Evolutionary conservation across 2,797 vertebrate genomes (phyloP), one percentile per base, ranked within the genome.

Genomic region (Poecilia wingei): DNA sequence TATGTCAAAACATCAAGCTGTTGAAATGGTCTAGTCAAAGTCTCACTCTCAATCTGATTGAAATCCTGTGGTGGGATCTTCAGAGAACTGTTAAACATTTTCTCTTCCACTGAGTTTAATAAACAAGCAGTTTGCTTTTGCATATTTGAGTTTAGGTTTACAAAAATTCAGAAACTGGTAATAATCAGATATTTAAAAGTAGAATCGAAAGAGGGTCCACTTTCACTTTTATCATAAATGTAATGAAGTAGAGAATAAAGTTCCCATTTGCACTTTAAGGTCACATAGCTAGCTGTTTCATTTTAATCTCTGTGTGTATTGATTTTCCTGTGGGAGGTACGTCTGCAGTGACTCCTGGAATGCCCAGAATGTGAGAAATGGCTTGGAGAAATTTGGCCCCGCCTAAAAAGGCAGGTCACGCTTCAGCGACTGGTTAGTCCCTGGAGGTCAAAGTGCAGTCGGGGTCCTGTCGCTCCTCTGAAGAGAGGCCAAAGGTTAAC

Each of bases 381-480:
- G 78, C 61, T 49, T 74, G 74, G 64, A 81, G 81, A 82, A 75
- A 64, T 25, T 14, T 79, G 45, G 79, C 86, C 89, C 88, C 84
- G 61, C 90, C 91, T 89, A 84, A 72, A 75, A 84, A 6, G 81
- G 82, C 93, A 90, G 89, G 93, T 95, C 93, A 95, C 80, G 88
- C 93, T 94, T 89, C 91, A 91, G 72, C 20, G 82, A 90, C 90
- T 92, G 93, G 93, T 92, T 81, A 87, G 75, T 93, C 93, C 85
- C 82, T 12, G 31, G 88, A 87, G 94, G 94, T 94, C 88, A 81
- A 85, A 94, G 95, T 91, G 93, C 94, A 95, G 91, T 82, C 57
- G 82, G 89, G 92, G 91, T 94, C 91, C 94, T 95, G 93, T 94
- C 93, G 88, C 83, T 93, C 88, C 85, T 93, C 87, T 93, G 87